A percentile compares a stretch with the other conserved stretches of the same genome.
Conservation (phyloP, 2,113 vertebrate genomes). For the Shinisaurus crocodilurus region DNA sequence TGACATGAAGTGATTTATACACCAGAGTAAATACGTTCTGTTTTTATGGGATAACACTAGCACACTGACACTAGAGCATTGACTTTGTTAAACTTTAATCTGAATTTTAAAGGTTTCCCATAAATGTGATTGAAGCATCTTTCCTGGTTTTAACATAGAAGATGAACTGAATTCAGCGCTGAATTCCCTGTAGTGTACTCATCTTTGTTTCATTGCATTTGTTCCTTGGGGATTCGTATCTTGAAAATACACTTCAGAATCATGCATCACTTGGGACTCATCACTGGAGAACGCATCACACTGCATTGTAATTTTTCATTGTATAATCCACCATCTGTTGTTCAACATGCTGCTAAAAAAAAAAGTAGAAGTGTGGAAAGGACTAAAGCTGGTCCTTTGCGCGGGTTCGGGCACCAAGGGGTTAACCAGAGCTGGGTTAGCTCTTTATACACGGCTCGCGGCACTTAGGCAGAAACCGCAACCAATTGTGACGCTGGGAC, state of each 20-base stretch:
- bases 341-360: slow-evolving; percentile 23
- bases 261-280: slow-evolving; percentile 34
- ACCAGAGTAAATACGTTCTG: slow-evolving; percentile 32
- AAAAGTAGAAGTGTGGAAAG: slow-evolving; percentile 26
- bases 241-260: slow-evolving; percentile 49
- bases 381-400: no score
- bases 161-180: slow-evolving; percentile 29
- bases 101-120: slow-evolving; percentile 35
- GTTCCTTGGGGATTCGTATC: slow-evolving; percentile 17
- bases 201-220: slow-evolving; percentile 42
- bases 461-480: no score
- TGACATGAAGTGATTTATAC: slow-evolving; percentile 37
- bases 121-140: neutral
- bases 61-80: neutral
- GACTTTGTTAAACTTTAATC: slow-evolving; percentile 36
- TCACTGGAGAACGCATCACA: slow-evolving; percentile 35
- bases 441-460: no score
- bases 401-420: no score
- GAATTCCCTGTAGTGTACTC: neutral
- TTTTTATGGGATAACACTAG: slow-evolving; percentile 24
- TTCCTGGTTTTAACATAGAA: slow-evolving; percentile 21
- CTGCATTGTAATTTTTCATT: slow-evolving; percentile 21
- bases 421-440: no score
- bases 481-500: no score
- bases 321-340: slow-evolving; percentile 20